A percentile compares a stretch with the other conserved stretches of the same genome.
These are phyloP conservation scores for Urophycis tenuis DNA, from an alignment of 2,797 vertebrate genomes.

Conservation along the genomic window DNA sequence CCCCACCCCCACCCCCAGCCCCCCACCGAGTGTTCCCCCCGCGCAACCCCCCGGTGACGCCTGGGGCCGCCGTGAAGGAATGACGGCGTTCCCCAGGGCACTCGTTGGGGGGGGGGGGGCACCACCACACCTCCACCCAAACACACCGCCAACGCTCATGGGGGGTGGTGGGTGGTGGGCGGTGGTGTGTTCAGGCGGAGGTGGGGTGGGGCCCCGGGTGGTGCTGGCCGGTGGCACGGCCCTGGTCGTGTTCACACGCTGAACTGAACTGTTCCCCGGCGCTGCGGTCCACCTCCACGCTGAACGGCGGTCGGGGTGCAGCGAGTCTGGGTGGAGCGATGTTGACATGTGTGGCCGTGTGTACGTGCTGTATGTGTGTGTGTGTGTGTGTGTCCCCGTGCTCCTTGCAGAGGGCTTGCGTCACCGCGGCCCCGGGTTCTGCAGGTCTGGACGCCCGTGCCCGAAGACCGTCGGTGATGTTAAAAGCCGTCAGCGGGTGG, in stretches of 20 bases:
- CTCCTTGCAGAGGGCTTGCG: background rate
- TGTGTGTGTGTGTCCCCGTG: too few species aligned
- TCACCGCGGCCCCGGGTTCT: background rate
- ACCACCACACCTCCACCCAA: too few species aligned
- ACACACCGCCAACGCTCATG: too few species aligned
- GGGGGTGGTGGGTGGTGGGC: too few species aligned
- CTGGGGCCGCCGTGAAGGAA: too few species aligned
- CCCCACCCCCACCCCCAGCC: too few species aligned
- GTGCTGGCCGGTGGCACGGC: background rate
- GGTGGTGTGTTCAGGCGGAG: background rate
- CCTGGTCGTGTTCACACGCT: background rate
- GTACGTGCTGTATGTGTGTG: too few species aligned
- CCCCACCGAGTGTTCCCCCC: background rate
- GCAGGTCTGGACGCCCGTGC: background rate
- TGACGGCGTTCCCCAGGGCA: too few species aligned
- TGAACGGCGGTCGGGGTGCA: background rate
- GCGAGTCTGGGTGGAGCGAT: background rate
- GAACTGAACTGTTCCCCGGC: background rate
- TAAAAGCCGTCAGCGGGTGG: background rate
- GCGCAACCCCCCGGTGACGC: too few species aligned
- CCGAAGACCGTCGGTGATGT: background rate
- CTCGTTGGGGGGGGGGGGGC: too few species aligned
- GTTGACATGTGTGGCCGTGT: too few species aligned
- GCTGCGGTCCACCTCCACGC: background rate
- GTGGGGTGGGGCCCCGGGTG: background rate